Evolutionary conservation across 37 sponge, comb jelly and placozoan genomes (phyloP).

Genomic region (Sycon ciliatum): DNA sequence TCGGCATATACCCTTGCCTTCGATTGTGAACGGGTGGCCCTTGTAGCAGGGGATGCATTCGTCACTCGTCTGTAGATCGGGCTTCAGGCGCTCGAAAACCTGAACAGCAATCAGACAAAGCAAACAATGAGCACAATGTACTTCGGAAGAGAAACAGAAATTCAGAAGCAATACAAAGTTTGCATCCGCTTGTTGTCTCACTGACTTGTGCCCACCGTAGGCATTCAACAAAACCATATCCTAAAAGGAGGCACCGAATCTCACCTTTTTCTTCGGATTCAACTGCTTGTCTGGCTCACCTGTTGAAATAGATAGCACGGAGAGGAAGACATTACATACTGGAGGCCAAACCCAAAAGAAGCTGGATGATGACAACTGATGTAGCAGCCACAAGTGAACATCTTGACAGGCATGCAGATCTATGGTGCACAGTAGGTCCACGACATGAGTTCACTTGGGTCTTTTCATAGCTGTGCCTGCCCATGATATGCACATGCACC

Average conservation of each 20-base stretch:
- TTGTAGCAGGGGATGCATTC: constrained; percentile 70
- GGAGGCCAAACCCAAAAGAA: too few relatives aligned
- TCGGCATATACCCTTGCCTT: constrained; percentile 64
- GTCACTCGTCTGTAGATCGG: constrained; percentile 54
- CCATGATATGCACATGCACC: too few relatives aligned
- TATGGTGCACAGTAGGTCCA: too few relatives aligned
- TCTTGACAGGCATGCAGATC: too few relatives aligned
- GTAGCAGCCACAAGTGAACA: too few relatives aligned
- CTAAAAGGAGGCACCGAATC: background rate
- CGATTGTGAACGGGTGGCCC: constrained; percentile 50
- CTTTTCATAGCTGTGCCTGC: too few relatives aligned
- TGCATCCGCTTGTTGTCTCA: too few relatives aligned
- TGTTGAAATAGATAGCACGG: constrained; percentile 11
- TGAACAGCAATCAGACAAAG: background rate
- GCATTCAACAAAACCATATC: background rate
- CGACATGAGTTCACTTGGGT: too few relatives aligned
- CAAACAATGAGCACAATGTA: background rate
- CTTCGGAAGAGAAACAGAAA: background rate
- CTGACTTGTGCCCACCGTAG: too few relatives aligned
- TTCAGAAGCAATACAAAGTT: background rate
- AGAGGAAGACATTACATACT: background rate
- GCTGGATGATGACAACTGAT: too few relatives aligned
- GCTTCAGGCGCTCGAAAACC: constrained; percentile 55
- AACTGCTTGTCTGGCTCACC: constrained; percentile 71
- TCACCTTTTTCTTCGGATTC: constrained; percentile 92